Percentiles rank a stretch among this genome's conserved stretches.
Evolutionary conservation across 2,113 vertebrate genomes (phyloP).

Genomic region (Bolborhynchus lineola): DNA sequence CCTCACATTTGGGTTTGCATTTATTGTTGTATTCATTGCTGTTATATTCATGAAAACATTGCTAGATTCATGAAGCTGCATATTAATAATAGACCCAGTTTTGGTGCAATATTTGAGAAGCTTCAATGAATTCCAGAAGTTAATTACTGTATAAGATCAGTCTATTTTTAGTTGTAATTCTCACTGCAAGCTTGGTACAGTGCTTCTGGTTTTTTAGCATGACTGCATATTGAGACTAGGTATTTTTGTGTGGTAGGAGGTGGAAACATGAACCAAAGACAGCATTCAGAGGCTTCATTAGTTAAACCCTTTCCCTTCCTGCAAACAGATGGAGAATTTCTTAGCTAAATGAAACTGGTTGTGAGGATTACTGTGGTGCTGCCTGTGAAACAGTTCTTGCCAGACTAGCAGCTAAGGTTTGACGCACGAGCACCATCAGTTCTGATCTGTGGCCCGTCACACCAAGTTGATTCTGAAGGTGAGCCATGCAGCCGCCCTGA

Average conservation of each 20-base stretch:
- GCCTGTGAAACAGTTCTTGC: background rate
- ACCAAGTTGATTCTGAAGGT: background rate
- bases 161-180: background rate
- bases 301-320: background rate
- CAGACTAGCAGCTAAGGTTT: background rate
- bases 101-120: background rate
- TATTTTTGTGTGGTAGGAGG: background rate
- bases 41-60: background rate
- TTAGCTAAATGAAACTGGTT: background rate
- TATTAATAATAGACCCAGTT: background rate
- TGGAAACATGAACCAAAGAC: background rate
- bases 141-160: accelerated
- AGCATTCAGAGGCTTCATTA: background rate
- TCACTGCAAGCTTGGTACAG: background rate
- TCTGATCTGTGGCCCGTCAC: background rate
- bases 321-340: background rate
- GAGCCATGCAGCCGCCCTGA: background rate
- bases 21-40: background rate
- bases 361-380: background rate
- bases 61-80: background rate
- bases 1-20: background rate
- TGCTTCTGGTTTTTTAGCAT: background rate
- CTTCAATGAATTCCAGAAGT: background rate
- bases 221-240: accelerated
- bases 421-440: accelerated